A percentile compares a stretch with the other conserved stretches of the same genome.
phyloP scores from a whole-genome alignment of 2,797 vertebrate species.

The Acanthurus tractus region DNA sequence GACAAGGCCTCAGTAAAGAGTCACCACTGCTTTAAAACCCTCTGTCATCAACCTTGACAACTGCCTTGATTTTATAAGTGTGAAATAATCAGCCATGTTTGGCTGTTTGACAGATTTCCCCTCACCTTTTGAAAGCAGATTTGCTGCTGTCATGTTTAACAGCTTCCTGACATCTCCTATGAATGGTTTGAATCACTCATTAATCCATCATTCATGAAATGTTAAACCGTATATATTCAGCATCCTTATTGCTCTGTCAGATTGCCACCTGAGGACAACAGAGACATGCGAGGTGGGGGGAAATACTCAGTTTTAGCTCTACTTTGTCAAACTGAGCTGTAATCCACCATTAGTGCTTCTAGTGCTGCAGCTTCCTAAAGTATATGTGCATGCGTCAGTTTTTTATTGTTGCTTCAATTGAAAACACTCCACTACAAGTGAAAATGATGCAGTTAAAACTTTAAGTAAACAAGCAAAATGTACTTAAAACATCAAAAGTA shows the following conservation, averaged over 20 bases:
- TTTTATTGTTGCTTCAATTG: too few species aligned
- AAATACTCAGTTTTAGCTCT: too few species aligned
- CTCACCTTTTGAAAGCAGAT: constrained; percentile 14
- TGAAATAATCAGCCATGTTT: constrained; percentile 12
- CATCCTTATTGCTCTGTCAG: neutral
- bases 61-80: constrained; percentile 7
- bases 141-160: constrained; percentile 20
- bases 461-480: too few species aligned
- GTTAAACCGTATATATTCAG: neutral
- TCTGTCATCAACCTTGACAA: constrained; percentile 25
- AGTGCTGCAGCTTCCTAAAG: too few species aligned
- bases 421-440: too few species aligned
- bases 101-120: constrained; percentile 8
- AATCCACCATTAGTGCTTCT: too few species aligned
- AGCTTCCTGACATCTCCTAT: neutral
- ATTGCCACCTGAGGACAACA: neutral
- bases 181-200: neutral
- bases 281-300: too few species aligned
- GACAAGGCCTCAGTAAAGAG: constrained; percentile 14
- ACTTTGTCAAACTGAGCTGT: too few species aligned
- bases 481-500: too few species aligned
- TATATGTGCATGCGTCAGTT: too few species aligned
- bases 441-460: too few species aligned
- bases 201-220: neutral
- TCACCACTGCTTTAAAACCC: neutral